These are phyloP conservation scores for Schizotus pectinicornis DNA, from an alignment of 2,888 invertebrate species.

Conservation along the genomic window DNA sequence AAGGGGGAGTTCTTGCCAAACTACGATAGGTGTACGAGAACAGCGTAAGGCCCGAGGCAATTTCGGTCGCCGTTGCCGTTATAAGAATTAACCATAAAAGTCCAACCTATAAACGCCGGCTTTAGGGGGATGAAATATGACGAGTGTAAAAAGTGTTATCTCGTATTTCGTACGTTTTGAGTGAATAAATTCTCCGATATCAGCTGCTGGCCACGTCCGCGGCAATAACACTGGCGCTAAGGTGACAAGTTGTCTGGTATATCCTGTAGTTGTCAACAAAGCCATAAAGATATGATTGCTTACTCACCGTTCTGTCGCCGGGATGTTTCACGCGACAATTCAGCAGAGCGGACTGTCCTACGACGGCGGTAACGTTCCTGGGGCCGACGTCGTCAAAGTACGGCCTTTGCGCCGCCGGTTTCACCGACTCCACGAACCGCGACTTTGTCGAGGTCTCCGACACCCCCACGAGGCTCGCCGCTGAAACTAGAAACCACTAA, in stretches of 20 bases:
- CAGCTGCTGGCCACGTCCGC: no score
- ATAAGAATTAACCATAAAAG: no score
- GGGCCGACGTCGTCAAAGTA: conserved; percentile 86
- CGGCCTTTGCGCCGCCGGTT: conserved; percentile 64
- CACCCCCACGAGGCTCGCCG: conserved; percentile 21
- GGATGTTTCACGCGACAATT: conserved; percentile 86
- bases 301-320: conserved; percentile 83
- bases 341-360: conserved; percentile 80
- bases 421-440: conserved; percentile 36
- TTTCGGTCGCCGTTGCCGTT: no score
- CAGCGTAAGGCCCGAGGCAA: no score
- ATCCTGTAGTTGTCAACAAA: conserved; percentile 25
- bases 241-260: conserved; percentile 7
- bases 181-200: no score
- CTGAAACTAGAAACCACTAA: conserved; percentile 27
- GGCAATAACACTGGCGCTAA: neutral
- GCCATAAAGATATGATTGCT: conserved; percentile 33
- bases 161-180: neutral
- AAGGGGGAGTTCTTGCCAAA: no score
- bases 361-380: conserved; percentile 82
- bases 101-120: no score
- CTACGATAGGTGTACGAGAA: no score
- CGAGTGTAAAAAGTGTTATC: neutral
- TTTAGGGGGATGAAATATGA: neutral
- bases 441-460: conserved; percentile 34